Conservation (phyloP, 2,113 vertebrate species). For the Pampusana beccarii region DNA sequence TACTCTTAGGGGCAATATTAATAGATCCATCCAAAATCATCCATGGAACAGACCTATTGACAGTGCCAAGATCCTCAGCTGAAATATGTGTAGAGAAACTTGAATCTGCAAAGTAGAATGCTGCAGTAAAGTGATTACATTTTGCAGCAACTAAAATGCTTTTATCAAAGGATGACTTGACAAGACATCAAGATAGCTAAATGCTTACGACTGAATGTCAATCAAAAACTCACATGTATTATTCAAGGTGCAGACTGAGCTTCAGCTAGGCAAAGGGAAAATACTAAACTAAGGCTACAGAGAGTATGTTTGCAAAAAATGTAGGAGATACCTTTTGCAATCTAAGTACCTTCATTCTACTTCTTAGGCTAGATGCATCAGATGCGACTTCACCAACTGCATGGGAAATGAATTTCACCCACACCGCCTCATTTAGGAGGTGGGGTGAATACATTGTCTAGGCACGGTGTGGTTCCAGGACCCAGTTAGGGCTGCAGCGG, state of each 20-base stretch:
- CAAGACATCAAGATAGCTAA: constrained; percentile 57
- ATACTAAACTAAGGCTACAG: neutral
- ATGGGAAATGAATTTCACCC: neutral
- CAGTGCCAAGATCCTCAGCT: constrained; percentile 22
- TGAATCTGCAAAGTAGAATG: constrained; percentile 44
- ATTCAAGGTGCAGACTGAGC: constrained; percentile 29
- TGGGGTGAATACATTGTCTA: neutral
- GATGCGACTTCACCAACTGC: neutral
- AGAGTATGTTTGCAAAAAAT: neutral
- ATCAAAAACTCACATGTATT: constrained; percentile 45
- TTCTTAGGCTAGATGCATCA: neutral
- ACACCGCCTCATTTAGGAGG: neutral
- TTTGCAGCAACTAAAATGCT: constrained; percentile 48
- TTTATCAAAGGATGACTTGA: constrained; percentile 64
- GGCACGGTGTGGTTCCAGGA: neutral
- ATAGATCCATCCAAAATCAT: constrained; percentile 28
- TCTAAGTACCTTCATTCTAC: neutral
- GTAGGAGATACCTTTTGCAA: neutral
- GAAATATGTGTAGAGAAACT: constrained; percentile 51
- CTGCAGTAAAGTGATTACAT: constrained; percentile 48
- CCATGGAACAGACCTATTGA: constrained; percentile 37
- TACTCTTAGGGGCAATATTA: constrained; percentile 40
- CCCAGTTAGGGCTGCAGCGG: neutral
- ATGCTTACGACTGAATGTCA: constrained; percentile 36
- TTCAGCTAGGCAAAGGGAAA: constrained; percentile 19